Evolutionary conservation across 2,888 invertebrate genomes (phyloP), one percentile per base, ranked within the genome.

Genomic region (Lasioglossum pauxillum): DNA sequence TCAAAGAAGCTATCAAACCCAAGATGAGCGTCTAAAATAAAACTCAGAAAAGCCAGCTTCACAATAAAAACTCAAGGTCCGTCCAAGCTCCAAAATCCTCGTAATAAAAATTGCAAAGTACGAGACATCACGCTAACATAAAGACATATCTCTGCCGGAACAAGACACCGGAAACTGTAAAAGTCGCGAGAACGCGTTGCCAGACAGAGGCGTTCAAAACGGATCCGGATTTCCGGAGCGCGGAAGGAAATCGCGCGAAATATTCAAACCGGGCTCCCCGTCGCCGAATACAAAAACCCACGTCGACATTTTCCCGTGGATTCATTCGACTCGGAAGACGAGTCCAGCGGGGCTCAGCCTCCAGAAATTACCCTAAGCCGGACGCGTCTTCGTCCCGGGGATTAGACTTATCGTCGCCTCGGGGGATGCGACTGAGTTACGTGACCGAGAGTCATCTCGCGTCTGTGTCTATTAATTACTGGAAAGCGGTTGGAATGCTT

Each of bases 351-450:
- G 3, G 23, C 27, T 57, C 57, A 5, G 23, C 67, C 14, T n/a
- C 14, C 14, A 46, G 31, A 76, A 84, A 85, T 82, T 79, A 81
- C 49, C n/a, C 77, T 64, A 64, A 85, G 74, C 74, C 27, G 75
- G 35, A 75, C 64, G 75, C 53, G 72, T 67, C 31, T 41, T 83
- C 27, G 10, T 23, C 5, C 53, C 35, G 38, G 31, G 31, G n/a
- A 76, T 80, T 76, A 77, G 16, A n/a, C 16, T 60, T 5, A 27
- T 60, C 53, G 53, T 53, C 53, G 23, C 53, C 23, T 53, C 53
- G 23, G 10, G 53, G 10, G 23, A 23, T 8, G 23, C 0, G 23
- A 53, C 49, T 8, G 49, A 53, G 49, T 53, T 53, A 53, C 49
- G 49, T 23, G 49, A 49, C 49, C 19, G 49, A 16, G 46, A 46